These are phyloP conservation scores for Neuroscelio doddi DNA, from an alignment of 2,888 invertebrate species.

Conservation along the genomic window DNA sequence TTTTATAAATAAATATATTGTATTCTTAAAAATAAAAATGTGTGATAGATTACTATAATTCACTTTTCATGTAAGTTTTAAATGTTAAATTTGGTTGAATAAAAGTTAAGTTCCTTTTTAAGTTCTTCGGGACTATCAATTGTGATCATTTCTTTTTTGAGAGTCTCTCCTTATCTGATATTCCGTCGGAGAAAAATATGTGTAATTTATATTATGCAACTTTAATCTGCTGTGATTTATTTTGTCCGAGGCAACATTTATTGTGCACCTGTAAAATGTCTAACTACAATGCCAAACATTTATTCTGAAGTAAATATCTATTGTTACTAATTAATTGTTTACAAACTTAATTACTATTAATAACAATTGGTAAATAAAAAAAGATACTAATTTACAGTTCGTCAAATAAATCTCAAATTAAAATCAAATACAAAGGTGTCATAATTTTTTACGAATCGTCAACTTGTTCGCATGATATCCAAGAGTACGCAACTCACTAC, in stretches of 20 bases:
- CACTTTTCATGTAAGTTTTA: no score
- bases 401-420: background rate
- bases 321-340: no score
- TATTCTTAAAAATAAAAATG: no score
- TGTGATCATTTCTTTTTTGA: background rate
- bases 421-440: conserved; percentile 5
- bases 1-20: no score
- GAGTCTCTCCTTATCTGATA: background rate
- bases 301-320: no score
- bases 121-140: background rate
- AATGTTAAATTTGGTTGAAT: no score
- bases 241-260: background rate
- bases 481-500: background rate
- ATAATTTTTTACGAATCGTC: conserved; percentile 11
- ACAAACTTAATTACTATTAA: no score
- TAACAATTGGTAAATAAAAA: background rate
- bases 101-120: no score
- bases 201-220: background rate
- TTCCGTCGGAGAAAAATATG: background rate
- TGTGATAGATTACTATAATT: no score
- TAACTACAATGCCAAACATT: no score
- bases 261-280: background rate
- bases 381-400: background rate
- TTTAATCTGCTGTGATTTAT: background rate
- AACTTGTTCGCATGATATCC: conserved; percentile 2